These are phyloP conservation scores for Mormyrops attenuatus DNA, from an alignment of 2,797 vertebrate genomes.

Conservation along the genomic window DNA sequence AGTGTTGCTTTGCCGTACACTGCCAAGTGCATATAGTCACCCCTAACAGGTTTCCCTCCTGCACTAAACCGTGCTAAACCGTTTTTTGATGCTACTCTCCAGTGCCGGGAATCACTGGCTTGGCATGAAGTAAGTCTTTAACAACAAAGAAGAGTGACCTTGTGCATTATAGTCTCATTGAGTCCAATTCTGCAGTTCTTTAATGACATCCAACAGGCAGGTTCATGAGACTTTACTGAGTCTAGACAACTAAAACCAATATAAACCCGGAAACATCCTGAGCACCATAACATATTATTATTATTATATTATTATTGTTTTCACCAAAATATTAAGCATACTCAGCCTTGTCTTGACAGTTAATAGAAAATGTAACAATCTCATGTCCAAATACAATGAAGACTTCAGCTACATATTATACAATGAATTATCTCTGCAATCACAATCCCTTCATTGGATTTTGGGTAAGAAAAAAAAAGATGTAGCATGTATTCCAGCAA, in stretches of 20 bases:
- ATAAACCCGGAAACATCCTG: not conserved
- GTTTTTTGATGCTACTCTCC: conserved; percentile 44
- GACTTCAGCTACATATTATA: not conserved
- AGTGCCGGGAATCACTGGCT: conserved; percentile 46
- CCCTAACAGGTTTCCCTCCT: conserved; percentile 28
- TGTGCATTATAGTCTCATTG: not conserved
- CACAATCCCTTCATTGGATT: conserved; percentile 40
- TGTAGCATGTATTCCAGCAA: conserved; percentile 45
- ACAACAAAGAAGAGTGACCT: conserved; percentile 45
- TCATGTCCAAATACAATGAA: not conserved
- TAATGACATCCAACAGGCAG: not conserved
- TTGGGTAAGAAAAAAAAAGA: conserved; percentile 35
- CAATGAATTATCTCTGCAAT: conserved; percentile 19
- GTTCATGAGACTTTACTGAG: not conserved
- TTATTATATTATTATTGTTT: not conserved
- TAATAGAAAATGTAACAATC: not conserved
- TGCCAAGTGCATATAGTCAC: conserved; percentile 36
- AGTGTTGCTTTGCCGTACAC: conserved; percentile 20
- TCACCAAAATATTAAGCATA: not conserved
- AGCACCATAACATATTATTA: not conserved
- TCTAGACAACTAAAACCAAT: not conserved
- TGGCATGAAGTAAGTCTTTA: conserved; percentile 50
- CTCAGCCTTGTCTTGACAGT: not conserved
- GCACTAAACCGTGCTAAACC: conserved; percentile 25
- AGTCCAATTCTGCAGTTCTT: not conserved